Percentiles rank a stretch among this genome's conserved stretches.
phyloP scores from a whole-genome alignment of 2,797 vertebrate species.

The Melanotaenia pygmaea region DNA sequence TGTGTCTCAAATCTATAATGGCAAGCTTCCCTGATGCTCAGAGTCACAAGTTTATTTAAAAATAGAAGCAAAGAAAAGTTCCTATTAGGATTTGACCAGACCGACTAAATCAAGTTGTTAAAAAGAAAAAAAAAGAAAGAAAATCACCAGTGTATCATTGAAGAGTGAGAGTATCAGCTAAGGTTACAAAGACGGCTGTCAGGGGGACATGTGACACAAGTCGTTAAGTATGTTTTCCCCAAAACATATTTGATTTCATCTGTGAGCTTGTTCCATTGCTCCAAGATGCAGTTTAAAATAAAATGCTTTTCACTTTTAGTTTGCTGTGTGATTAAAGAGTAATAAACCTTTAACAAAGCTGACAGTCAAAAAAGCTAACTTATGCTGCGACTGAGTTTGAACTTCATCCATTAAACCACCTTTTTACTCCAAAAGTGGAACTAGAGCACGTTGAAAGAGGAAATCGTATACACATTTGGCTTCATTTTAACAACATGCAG shows the following conservation, averaged over 20 bases:
- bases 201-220: conserved; percentile 67
- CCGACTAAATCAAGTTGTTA: conserved; percentile 10
- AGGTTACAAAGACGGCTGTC: conserved; percentile 64
- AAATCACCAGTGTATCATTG: conserved; percentile 37
- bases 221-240: conserved; percentile 64
- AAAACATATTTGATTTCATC: conserved; percentile 69
- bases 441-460: conserved; percentile 36
- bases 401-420: background rate
- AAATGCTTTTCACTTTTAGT: background rate
- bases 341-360: background rate
- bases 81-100: conserved; percentile 30
- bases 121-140: conserved; percentile 14
- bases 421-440: conserved; percentile 32
- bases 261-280: conserved; percentile 14
- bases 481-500: background rate
- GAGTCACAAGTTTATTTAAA: conserved; percentile 19
- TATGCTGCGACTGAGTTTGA: background rate
- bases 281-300: conserved; percentile 7
- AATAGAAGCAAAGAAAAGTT: conserved; percentile 37
- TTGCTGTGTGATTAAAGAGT: background rate
- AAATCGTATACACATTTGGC: conserved; percentile 9
- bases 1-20: background rate
- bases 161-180: conserved; percentile 50
- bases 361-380: background rate
- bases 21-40: conserved; percentile 29